Evolutionary conservation across 1,140 invertebrate genomes (phyloP), one percentile per base, ranked within the genome.

Genomic region (Tetragnatha versicolor): DNA sequence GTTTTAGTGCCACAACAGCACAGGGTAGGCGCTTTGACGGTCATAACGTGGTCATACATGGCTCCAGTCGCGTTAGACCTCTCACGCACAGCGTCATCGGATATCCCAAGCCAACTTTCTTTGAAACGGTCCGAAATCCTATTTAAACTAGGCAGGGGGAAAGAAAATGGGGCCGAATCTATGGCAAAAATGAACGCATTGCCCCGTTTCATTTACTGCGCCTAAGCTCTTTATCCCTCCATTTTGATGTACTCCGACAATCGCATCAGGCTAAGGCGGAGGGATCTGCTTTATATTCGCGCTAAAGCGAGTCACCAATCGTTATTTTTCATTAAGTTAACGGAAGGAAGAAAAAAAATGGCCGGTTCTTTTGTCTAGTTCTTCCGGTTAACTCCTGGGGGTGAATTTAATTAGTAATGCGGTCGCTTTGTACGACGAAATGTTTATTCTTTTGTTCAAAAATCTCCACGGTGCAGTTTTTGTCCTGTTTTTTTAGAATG

Each of bases 301-400:
- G 65, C 47, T 68, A 68, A 68, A 51, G 31, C 61, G 65, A 47
- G 25, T 68, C 45, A 17, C 45, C 31, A 68, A 68, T 68, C 65
- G 65, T 68, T 68, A 68, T 68, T 68, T 68, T 68, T 68, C 65
- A 68, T 68, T 68, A 68, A 68, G 42, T 68, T 51, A 17, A 20
- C 9, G n/a, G 22, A n/a, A 53, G 37, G 17, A 22, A 17, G 35
- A 65, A 42, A 42, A 63, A 37, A 42, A 42, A 42, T 22, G 17
- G n/a, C 2, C 17, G 2, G 27, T n/a, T 29, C 27, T 66, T 66
- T 66, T 66, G 63, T 66, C 20, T 68, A 45, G 35, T 68, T 20
- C 51, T 51, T 51, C 65, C 65, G 27, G 22, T 68, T 33, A 49
- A 33, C 65, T 47, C 17, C 25, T 6, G 17, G 2, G 39, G 25